These are phyloP conservation scores for Tetraodon nigroviridis DNA, from an alignment of 2,113 vertebrate genomes.

Conservation along the genomic window DNA sequence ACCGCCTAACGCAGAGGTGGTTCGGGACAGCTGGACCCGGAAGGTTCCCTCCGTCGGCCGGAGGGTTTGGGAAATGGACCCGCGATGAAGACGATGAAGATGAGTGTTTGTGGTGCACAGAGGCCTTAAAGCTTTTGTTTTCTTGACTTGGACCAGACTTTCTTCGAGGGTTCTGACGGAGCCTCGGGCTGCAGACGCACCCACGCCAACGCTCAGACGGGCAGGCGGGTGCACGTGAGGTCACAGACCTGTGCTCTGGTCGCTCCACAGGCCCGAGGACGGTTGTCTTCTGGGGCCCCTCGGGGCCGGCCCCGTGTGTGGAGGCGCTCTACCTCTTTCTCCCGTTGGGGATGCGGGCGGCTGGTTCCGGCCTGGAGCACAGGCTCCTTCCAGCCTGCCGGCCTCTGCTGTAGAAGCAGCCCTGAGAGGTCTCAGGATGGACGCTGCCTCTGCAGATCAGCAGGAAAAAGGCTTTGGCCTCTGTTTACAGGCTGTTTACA, in stretches of 20 bases:
- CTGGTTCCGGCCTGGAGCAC: slow-evolving; percentile 19
- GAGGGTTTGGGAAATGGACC: background rate
- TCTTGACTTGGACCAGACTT: background rate
- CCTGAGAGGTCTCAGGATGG: too few relatives aligned
- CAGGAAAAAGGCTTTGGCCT: slow-evolving; percentile 21
- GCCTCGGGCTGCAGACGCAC: too few relatives aligned
- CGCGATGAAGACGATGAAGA: background rate
- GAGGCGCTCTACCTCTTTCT: slow-evolving; percentile 54
- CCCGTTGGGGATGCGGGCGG: slow-evolving; percentile 42
- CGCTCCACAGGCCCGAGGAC: too few relatives aligned
- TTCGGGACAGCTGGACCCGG: too few relatives aligned
- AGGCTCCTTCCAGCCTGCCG: too few relatives aligned
- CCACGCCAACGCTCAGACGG: too few relatives aligned
- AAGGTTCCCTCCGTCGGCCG: slow-evolving; percentile 6
- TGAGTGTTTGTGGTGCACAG: background rate
- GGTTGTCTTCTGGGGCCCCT: slow-evolving; percentile 6
- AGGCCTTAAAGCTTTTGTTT: slow-evolving; percentile 25
- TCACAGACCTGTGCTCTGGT: too few relatives aligned
- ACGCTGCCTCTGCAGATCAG: background rate
- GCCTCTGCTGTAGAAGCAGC: too few relatives aligned
- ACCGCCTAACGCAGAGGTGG: slow-evolving; percentile 67
- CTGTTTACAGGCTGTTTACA: slow-evolving; percentile 24
- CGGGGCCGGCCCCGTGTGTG: slow-evolving; percentile 19
- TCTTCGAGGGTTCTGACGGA: too few relatives aligned
- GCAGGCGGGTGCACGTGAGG: too few relatives aligned